A percentile compares a stretch with the other conserved stretches of the same genome.
Conservation (phyloP, 2,113 vertebrate genomes). For the Saguinus midas region DNA sequence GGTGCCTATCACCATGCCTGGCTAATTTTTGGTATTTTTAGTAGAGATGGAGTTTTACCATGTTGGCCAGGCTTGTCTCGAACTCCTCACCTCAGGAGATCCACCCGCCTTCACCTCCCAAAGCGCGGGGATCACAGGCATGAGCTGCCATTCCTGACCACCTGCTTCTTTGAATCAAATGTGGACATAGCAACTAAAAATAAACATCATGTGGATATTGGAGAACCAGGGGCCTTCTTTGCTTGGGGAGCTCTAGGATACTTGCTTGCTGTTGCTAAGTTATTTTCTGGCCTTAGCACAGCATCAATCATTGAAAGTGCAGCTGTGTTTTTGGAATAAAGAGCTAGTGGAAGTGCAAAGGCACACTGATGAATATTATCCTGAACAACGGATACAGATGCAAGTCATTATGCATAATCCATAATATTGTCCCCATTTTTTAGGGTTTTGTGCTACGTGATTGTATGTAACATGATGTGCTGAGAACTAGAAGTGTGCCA, state of each 20-base stretch:
- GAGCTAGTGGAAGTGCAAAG: conserved; percentile 45
- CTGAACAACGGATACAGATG: conserved; percentile 50
- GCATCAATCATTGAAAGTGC: conserved; percentile 62
- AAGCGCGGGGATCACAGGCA: too few species aligned
- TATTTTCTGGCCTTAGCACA: conserved; percentile 62
- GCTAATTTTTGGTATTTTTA: too few species aligned
- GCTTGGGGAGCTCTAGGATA: conserved; percentile 53
- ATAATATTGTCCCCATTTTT: conserved; percentile 54
- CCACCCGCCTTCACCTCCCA: too few species aligned
- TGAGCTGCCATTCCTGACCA: too few species aligned
- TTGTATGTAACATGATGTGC: conserved; percentile 60
- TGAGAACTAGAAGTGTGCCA: conserved; percentile 64
- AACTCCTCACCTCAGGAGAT: too few species aligned
- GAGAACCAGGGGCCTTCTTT: conserved; percentile 38
- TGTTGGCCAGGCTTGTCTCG: too few species aligned
- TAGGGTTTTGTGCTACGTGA: conserved; percentile 54
- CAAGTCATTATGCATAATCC: conserved; percentile 58
- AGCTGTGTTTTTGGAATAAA: conserved; percentile 56
- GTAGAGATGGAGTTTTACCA: too few species aligned
- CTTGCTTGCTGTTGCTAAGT: conserved; percentile 66
- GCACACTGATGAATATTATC: conserved; percentile 60
- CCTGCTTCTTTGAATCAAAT: conserved; percentile 56
- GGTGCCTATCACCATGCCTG: too few species aligned
- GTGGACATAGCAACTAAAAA: conserved; percentile 66
- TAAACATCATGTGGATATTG: conserved; percentile 55